These are phyloP conservation scores for Chromis chromis DNA, from an alignment of 2,797 vertebrate species.

Conservation along the genomic window DNA sequence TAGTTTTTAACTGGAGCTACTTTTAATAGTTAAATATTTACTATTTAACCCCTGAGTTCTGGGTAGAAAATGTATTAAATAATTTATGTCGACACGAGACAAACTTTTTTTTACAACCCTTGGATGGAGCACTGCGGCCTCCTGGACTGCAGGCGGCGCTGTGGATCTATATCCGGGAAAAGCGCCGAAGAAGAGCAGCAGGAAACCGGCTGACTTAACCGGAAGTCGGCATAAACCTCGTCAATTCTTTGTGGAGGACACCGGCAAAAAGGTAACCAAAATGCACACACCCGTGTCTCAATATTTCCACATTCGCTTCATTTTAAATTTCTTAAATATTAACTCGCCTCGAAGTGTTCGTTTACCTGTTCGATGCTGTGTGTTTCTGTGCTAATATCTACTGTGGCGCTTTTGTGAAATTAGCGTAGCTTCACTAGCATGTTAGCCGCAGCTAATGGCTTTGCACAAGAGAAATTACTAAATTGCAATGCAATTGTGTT, in stretches of 20 bases:
- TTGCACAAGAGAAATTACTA: background rate
- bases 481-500: background rate
- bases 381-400: no score
- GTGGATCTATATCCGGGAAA: background rate
- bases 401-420: constrained; percentile 20
- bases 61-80: no score
- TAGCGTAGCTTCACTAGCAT: no score
- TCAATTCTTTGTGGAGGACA: background rate
- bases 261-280: constrained; percentile 22
- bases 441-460: constrained; percentile 25
- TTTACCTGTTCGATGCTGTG: fast-evolving
- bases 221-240: constrained; percentile 36
- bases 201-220: background rate
- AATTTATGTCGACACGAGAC: no score
- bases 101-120: no score
- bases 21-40: no score
- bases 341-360: no score
- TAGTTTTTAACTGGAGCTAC: no score
- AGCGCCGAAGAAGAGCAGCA: background rate
- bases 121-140: background rate
- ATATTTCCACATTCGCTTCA: background rate
- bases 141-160: constrained; percentile 3
- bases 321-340: fast-evolving
- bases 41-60: no score
- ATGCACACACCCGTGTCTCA: fast-evolving